Evolutionary conservation across 2,888 invertebrate genomes (phyloP), one percentile per base, ranked within the genome.

Genomic region (Colostygia pectinataria): DNA sequence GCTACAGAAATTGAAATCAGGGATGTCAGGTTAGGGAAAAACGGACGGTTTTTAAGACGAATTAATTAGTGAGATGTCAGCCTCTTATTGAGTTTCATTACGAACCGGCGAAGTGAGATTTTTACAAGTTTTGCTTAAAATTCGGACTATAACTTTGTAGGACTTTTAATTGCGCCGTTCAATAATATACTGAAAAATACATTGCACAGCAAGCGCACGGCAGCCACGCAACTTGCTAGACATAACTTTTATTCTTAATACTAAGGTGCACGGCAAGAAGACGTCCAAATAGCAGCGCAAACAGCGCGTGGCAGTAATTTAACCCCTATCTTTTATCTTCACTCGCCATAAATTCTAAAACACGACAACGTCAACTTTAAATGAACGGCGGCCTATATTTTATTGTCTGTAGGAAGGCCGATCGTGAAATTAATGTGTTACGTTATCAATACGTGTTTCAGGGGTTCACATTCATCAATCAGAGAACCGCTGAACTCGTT

Each of bases 401-500:
- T 73, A 71, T 67, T 68, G 65, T 62, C 61, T 61, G 65, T 59
- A 31, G 29, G 29, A 58, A 54, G 64, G 58, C 59, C 64, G 66
- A 66, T 68, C 63, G 63, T 62, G 36, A 73, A 74, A 80, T 80
- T 78, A 77, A 80, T 77, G 78, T 66, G 71, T 72, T 71, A 68
- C 74, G 74, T 74, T 80, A 80, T 81, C 83, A 78, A 77, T 79
- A 78, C 72, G 69, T 74, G 76, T 77, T 73, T 65, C 59, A 66
- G 71, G 67, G 65, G 64, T 58, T 55, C 65, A 68, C 76, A 73
- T 79, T 82, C 86, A 88, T 88, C 87, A 88, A 87, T 88, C 87
- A 87, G 75, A 62, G 63, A 80, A 73, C 77, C 77, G 66, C 71
- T 80, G 80, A 87, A 85, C 85, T 87, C 80, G 84, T 86, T 86